Conservation (phyloP, 2,797 vertebrate species). For the Phataginus tricuspis region DNA sequence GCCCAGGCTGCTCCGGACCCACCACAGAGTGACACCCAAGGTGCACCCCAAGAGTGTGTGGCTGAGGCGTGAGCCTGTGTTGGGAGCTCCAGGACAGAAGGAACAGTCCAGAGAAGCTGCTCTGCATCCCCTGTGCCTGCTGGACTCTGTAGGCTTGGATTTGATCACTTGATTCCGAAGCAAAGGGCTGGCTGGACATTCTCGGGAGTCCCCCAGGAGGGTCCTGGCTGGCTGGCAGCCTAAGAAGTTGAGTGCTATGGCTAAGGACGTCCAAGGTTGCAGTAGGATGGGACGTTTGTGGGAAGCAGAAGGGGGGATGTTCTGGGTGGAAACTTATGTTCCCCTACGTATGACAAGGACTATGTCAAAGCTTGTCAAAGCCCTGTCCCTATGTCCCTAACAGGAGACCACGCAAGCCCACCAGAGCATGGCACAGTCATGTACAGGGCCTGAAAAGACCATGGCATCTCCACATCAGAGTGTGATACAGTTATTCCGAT, state of each 20-base stretch:
- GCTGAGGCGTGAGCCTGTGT: neutral
- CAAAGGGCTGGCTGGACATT: neutral
- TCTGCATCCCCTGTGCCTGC: too few species aligned
- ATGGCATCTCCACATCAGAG: neutral
- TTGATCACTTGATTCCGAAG: neutral
- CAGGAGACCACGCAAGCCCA: neutral
- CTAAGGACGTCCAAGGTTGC: neutral
- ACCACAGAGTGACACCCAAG: neutral
- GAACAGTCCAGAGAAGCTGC: neutral
- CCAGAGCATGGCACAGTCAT: neutral
- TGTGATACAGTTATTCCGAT: neutral
- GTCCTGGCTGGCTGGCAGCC: neutral
- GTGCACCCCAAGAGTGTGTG: neutral
- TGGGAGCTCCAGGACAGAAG: neutral
- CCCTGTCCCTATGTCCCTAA: neutral
- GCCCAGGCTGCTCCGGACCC: rapidly evolving
- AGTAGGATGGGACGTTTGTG: too few species aligned
- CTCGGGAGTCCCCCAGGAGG: neutral
- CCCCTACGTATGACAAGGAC: neutral
- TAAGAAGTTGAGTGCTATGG: neutral
- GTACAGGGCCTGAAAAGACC: neutral
- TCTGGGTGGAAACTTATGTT: neutral
- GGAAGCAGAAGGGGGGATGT: neutral
- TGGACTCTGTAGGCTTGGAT: too few species aligned
- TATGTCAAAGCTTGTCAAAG: neutral